These are phyloP conservation scores for Drosophila diplacantha DNA, from an alignment of 2,888 invertebrate species.

Conservation along the genomic window DNA sequence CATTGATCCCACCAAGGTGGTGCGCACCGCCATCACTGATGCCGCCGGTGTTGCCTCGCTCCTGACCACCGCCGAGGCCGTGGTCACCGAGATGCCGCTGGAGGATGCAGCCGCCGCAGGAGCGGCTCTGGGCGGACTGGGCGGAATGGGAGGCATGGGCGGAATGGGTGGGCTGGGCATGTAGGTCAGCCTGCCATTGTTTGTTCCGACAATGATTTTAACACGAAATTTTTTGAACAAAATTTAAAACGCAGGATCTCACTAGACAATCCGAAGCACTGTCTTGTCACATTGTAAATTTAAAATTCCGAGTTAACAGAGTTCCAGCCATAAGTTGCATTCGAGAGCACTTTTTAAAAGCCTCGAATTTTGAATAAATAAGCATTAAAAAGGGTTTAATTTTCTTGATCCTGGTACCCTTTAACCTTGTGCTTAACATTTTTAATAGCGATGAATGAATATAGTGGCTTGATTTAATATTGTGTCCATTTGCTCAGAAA, in stretches of 20 bases:
- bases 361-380: neutral
- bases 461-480: neutral
- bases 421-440: neutral
- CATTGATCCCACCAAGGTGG: conserved; percentile 95
- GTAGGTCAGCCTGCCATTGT: conserved; percentile 25
- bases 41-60: conserved; percentile 98
- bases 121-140: conserved; percentile 42
- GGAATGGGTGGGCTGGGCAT: conserved; percentile 48
- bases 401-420: too few relatives aligned
- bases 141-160: conserved; percentile 44
- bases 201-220: neutral
- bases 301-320: neutral
- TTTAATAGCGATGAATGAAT: neutral
- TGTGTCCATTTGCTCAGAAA: neutral
- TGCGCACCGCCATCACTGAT: conserved; percentile 94
- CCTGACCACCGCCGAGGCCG: conserved; percentile 96
- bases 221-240: neutral
- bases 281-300: neutral
- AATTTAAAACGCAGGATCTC: neutral
- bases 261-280: neutral
- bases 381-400: too few relatives aligned
- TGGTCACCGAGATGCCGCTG: conserved; percentile 95
- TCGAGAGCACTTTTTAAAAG: neutral
- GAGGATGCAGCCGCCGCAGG: conserved; percentile 80
- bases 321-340: neutral